These are phyloP conservation scores for Pseudopodoces humilis DNA, from an alignment of 2,113 vertebrate genomes.

Conservation along the genomic window DNA sequence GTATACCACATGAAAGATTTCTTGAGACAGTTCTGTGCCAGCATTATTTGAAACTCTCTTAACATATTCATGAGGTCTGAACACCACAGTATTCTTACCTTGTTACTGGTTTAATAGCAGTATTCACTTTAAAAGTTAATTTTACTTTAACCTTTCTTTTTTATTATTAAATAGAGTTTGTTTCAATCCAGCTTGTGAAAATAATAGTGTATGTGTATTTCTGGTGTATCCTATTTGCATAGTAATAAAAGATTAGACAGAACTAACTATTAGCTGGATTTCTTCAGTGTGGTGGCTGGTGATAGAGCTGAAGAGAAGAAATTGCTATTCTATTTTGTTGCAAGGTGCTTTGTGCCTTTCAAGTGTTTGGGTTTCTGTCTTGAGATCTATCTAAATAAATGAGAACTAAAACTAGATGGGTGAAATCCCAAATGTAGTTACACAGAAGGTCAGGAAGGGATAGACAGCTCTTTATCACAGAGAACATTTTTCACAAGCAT, in stretches of 20 bases:
- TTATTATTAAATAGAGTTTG: not conserved
- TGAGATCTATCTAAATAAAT: not conserved
- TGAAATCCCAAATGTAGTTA: not conserved
- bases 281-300: not conserved
- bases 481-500: not conserved
- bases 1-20: not conserved
- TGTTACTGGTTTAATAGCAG: not conserved
- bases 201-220: not conserved
- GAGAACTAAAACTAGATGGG: not conserved
- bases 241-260: not conserved
- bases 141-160: not conserved
- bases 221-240: not conserved
- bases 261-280: not conserved
- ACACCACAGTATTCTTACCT: not conserved
- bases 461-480: not conserved
- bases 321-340: not conserved
- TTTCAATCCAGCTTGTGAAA: not conserved
- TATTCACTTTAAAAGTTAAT: constrained; percentile 28
- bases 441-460: not conserved
- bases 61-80: not conserved
- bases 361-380: not conserved
- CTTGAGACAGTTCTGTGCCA: not conserved
- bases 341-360: not conserved
- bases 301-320: not conserved
- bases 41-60: not conserved